A percentile compares a stretch with the other conserved stretches of the same genome.
phyloP scores from a whole-genome alignment of 2,888 invertebrate species.

The Trissonchulus sp. region DNA sequence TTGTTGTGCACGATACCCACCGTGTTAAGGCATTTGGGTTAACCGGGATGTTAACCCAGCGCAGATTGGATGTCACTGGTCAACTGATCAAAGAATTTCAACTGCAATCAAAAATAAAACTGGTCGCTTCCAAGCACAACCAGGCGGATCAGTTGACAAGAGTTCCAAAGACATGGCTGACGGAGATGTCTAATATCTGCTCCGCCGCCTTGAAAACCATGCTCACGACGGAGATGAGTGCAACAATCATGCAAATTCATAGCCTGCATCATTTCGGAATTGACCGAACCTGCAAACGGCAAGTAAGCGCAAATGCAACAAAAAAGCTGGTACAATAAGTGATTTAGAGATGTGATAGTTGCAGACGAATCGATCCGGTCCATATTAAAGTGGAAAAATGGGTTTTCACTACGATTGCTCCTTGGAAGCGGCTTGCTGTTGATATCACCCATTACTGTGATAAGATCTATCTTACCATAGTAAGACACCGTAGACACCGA shows the following conservation, averaged over 20 bases:
- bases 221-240: no score
- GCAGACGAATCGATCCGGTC: no score
- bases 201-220: no score
- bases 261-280: neutral
- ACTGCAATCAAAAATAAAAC: neutral
- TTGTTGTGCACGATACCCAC: neutral
- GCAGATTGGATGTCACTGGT: neutral
- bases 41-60: neutral
- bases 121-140: neutral
- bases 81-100: neutral
- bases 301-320: no score
- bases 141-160: neutral
- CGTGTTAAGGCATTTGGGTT: neutral
- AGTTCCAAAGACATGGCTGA: constrained; percentile 3
- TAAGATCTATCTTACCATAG: neutral
- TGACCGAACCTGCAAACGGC: neutral
- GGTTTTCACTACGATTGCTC: neutral
- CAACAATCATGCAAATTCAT: no score
- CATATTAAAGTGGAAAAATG: neutral
- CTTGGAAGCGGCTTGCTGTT: no score
- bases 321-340: neutral
- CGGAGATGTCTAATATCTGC: no score
- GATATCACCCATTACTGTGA: constrained; percentile 3
- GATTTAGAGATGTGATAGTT: neutral
- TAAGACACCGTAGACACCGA: no score